phyloP scores from a whole-genome alignment of 2,113 vertebrate genomes.

The Periophthalmus modestus region DNA sequence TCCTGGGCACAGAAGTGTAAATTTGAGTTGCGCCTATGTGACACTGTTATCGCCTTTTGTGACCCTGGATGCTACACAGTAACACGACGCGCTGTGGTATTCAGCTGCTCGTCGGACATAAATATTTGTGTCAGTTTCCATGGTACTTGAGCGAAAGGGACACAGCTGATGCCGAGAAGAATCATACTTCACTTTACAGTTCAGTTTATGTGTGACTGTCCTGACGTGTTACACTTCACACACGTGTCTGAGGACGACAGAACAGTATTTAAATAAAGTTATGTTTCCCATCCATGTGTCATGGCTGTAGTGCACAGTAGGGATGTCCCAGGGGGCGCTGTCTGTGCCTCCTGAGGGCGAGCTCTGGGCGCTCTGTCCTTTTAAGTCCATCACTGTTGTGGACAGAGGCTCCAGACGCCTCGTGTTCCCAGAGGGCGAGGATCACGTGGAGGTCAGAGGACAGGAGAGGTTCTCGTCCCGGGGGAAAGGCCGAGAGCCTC shows the following conservation, averaged over 20 bases:
- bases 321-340: conserved; percentile 62
- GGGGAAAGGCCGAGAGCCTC: conserved; percentile 56
- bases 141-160: conserved; percentile 75
- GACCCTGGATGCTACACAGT: conserved; percentile 62
- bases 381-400: conserved; percentile 62
- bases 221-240: conserved; percentile 47
- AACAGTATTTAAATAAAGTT: conserved; percentile 58
- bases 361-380: conserved; percentile 67
- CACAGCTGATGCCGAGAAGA: conserved; percentile 73
- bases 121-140: conserved; percentile 86
- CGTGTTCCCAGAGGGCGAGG: conserved; percentile 70
- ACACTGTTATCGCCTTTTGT: conserved; percentile 78
- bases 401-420: conserved; percentile 65
- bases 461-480: conserved; percentile 71
- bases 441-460: conserved; percentile 70
- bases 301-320: conserved; percentile 45
- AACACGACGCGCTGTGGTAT: conserved; percentile 59
- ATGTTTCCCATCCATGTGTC: conserved; percentile 62
- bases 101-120: conserved; percentile 75
- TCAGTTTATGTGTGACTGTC: conserved; percentile 32
- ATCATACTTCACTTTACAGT: conserved; percentile 52
- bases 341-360: conserved; percentile 65
- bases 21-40: conserved; percentile 69
- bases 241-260: conserved; percentile 54
- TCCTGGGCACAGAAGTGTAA: conserved; percentile 71